Base-by-base conservation (phyloP, 1,140 invertebrate genomes). In the Eumaeus atala region DNA sequence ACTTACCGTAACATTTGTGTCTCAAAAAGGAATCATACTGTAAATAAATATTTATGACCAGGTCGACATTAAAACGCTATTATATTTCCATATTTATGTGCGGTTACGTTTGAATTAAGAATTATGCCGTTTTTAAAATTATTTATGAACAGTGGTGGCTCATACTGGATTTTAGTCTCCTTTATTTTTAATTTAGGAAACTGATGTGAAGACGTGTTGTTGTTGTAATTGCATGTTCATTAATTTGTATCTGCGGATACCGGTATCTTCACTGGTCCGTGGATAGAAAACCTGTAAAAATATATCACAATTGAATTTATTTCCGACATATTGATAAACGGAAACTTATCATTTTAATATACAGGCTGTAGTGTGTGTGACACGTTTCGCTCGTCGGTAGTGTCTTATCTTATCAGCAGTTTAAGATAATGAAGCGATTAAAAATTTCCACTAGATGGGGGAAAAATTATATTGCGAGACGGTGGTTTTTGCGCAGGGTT, bases 321-420 rank as follows among this genome's bases (percentile, higher is more conserved):
- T 77, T 81, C 72, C 74, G 51, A 66, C 51, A 51, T 50, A 56
- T 35, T 47, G 66, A 71, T 70, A 72, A 73, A 61, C 70, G 61
- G 70, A 72, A 71, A 69, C 64, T 56, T 65, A 65, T 56, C 54
- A 62, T 61, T 66, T 67, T 64, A 64, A 62, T 69, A 66, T 64
- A 59, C 70, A 75, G 56, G 71, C 63, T 57, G n/a, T 17, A 65
- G 62, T 64, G 67, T 78, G 73, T 68, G 72, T 77, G 74, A 81
- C 74, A 67, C 72, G 70, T 76, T 60, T 73, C 42, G 59, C 60
- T 66, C 56, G 59, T 52, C 51, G 51, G 59, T 59, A 74, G 72
- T 77, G 66, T 69, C 68, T 75, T 84, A 81, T 81, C 76, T 84
- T 81, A 83, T 83, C 77, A 70, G 62, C 74, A 70, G 62, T 62